Conservation (phyloP, 2,113 vertebrate species). For the Tichodroma muraria region DNA sequence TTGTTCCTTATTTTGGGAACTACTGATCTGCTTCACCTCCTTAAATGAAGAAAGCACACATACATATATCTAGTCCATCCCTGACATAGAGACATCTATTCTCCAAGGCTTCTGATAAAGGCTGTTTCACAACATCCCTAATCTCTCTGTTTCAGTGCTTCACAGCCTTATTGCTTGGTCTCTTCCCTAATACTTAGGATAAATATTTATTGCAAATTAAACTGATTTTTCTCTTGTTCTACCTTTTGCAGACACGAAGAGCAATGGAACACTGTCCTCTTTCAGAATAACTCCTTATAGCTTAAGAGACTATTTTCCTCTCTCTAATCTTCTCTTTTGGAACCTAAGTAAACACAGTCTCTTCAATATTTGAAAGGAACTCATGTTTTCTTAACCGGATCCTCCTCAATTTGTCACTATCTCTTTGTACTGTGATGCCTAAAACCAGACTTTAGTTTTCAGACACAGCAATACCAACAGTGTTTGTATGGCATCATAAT, state of each 20-base stretch:
- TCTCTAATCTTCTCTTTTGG: neutral
- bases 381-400: neutral
- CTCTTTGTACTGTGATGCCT: neutral
- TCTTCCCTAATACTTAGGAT: neutral
- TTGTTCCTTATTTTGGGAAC: neutral
- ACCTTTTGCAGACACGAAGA: neutral
- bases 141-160: neutral
- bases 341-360: neutral
- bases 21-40: neutral
- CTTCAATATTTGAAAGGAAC: neutral
- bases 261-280: neutral
- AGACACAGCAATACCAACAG: neutral
- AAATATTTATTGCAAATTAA: conserved; percentile 50
- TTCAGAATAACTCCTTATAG: neutral
- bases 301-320: neutral
- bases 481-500: neutral
- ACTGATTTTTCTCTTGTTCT: neutral
- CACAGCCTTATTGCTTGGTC: neutral
- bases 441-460: neutral
- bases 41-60: neutral
- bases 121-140: neutral
- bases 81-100: neutral
- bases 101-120: neutral
- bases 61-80: neutral
- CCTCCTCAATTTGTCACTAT: neutral